Base-by-base conservation (phyloP, 2,888 invertebrate species). In the Caenorhabditis sulstoni region DNA sequence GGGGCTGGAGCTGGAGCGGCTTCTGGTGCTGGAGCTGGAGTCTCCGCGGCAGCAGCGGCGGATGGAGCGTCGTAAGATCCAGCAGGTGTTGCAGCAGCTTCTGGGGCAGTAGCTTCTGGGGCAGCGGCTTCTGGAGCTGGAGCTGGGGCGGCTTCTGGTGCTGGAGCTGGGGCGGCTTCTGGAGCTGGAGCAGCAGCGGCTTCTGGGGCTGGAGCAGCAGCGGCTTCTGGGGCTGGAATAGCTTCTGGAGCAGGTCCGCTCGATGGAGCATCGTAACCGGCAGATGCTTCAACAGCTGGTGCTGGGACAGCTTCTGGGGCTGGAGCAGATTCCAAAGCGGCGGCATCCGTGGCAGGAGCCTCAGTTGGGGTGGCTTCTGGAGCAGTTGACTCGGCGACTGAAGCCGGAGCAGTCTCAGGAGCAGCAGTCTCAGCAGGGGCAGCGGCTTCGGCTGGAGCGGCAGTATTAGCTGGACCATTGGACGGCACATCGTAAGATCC, bases 291-390 rank as follows among this genome's bases (percentile, higher is more conserved):
- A 5, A 62, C 67, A 12, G 67, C 73, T 35, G 68, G 65, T 3
- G 70, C 61, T 37, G 64, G 50, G 8, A 50, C 66, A 3, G 71
- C 47, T 45, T 22, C 79, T 64, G 79, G 74, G 41, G 75, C 65
- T 22, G 70, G 59, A 5, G 61, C 59, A 22, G 66, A 50, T 55
- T 75, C 68, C 7, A 53, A 14, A 11, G 79, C 18, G 8, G 65
- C 61, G 5, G 64, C 66, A n/a, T 44, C 47, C 9, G 58, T 35
- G 4, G 78, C 71, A 18, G 71, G 64, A 5, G 71, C 57, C 29
- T 71, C 78, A 9, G 14, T 47, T 44, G 74, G 52, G 4, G 61
- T 23, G 29, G n/a, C 65, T 12, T 61, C 50, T 50, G 74, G 47
- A 35, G 65, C 70, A 37, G 61, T 29, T 5, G 64, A 45, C 35